Conservation (phyloP, 2,797 vertebrate genomes). For the Lemur catta region DNA sequence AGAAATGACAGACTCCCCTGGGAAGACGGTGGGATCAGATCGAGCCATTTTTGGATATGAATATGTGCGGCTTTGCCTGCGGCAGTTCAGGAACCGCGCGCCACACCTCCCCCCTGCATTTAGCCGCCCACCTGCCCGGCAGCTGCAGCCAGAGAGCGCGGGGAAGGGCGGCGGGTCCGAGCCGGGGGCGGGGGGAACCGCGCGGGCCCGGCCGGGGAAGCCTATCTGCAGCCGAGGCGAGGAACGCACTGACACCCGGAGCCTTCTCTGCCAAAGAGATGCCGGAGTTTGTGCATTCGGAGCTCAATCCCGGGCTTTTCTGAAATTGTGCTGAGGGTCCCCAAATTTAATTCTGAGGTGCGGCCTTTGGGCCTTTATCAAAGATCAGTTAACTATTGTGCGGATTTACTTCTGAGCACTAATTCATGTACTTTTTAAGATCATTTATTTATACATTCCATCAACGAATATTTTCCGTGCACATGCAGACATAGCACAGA, state of each 20-base stretch:
- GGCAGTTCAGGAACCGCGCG: constrained; percentile 38
- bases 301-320: background rate
- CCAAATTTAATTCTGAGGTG: background rate
- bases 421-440: background rate
- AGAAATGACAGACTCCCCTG: background rate
- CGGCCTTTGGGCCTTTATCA: background rate
- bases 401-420: background rate
- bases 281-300: background rate
- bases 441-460: background rate
- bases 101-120: background rate
- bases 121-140: constrained; percentile 36
- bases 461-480: background rate
- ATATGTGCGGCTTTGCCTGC: constrained; percentile 49
- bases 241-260: rapidly evolving
- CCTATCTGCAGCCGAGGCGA: rapidly evolving
- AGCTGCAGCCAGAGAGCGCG: no score
- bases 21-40: constrained; percentile 45
- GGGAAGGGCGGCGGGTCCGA: background rate
- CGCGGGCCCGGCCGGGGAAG: background rate
- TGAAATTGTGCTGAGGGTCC: background rate
- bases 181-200: background rate
- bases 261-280: background rate
- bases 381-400: background rate
- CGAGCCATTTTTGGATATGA: constrained; percentile 58
- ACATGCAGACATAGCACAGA: background rate